Evolutionary conservation across 2,888 invertebrate genomes (phyloP), one percentile per base, ranked within the genome.

Genomic region (Anorthoa munda): DNA sequence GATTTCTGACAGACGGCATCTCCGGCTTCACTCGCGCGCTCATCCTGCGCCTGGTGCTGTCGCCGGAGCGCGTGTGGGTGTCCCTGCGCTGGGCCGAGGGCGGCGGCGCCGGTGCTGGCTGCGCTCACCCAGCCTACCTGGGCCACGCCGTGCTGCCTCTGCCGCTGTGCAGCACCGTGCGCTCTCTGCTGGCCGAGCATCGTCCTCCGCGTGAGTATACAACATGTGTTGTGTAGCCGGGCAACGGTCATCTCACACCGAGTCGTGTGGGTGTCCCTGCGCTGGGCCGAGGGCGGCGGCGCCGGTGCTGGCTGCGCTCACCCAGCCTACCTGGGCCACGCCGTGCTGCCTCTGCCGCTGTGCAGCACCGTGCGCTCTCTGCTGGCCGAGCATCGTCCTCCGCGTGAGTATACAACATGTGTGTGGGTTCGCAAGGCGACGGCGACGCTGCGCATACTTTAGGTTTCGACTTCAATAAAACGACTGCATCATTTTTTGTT

Each of bases 21-120:
- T 98, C 98, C 0, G 99, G 99, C 12, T 99, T 99, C 95, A 98
- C 98, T 56, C 97, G 99, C 46, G 97, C 99, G 68, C 95, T 99
- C 74, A 97, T 99, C 82, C 96, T 99, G 69, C 99, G 99, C 89
- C 97, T 99, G 72, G 95, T 99, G 81, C 95, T 99, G 80, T 98
- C 99, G 89, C 98, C 98, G 89, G 99, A 99, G 94, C 98, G 98
- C 87, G 97, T 98, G 78, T 97, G 97, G 39, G 98, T 99, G 39
- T 98, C 98, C 85, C 97, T 99, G 74, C 95, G 95, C 73, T 96
- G 94, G 95, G 92, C 96, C 17, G 91, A 92, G 75, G 92, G 81
- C 68, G 77, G 61, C 71, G 97, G 98, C 86, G 98, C 97, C 83
- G 97, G 88, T 82, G 91, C 90, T 46, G 92, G 97, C 97, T 82